Conservation (phyloP, 2,113 vertebrate species). For the Phyllopteryx taeniolatus region DNA sequence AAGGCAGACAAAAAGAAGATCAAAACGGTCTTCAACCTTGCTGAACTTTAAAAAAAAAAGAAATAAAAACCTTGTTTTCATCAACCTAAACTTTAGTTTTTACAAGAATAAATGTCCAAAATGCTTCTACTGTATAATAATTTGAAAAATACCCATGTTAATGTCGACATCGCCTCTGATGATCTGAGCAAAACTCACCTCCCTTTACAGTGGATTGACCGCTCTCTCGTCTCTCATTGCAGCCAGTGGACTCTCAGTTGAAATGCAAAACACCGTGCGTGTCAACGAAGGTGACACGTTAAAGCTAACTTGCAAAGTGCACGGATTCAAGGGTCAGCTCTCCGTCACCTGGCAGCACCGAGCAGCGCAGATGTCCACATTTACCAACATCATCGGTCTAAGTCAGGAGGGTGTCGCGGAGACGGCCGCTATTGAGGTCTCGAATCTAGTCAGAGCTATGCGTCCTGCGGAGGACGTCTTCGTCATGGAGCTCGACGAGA, state of each 20-base stretch:
- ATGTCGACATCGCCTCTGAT: background rate
- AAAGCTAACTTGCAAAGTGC: constrained; percentile 70
- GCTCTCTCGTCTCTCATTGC: background rate
- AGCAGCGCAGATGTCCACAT: accelerated
- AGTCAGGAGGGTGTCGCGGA: constrained; percentile 62
- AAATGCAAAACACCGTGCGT: background rate
- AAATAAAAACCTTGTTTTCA: too few species aligned
- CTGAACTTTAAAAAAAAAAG: too few species aligned
- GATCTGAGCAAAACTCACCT: background rate
- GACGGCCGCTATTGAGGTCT: constrained; percentile 27
- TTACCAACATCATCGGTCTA: constrained; percentile 64
- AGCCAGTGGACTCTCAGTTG: constrained; percentile 72
- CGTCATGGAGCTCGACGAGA: constrained; percentile 71
- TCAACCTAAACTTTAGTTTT: too few species aligned
- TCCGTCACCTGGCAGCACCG: constrained; percentile 79
- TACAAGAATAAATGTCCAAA: background rate
- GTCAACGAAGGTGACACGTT: constrained; percentile 69
- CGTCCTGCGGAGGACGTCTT: constrained; percentile 58
- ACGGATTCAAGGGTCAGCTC: constrained; percentile 53
- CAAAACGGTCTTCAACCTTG: too few species aligned
- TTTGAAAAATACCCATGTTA: background rate
- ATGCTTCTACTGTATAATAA: background rate
- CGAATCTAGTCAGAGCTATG: constrained; percentile 35
- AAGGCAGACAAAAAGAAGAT: too few species aligned
- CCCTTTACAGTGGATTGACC: background rate